These are phyloP conservation scores for Bubalus kerabau DNA, from an alignment of 2,113 vertebrate species.

Conservation along the genomic window DNA sequence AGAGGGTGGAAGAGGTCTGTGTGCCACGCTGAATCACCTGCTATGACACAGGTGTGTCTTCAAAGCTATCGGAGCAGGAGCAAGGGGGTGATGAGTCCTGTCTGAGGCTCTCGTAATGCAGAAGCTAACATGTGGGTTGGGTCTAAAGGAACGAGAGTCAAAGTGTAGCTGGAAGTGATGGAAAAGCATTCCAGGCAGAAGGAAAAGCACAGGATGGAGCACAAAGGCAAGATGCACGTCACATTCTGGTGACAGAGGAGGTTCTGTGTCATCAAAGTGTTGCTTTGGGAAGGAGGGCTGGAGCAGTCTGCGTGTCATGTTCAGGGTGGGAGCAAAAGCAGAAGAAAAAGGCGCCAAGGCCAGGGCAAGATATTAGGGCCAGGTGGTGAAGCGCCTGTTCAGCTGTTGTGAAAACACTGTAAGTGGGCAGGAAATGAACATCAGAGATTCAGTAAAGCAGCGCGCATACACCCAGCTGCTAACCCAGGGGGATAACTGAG, in stretches of 20 bases:
- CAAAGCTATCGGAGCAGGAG: background rate
- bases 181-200: background rate
- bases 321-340: background rate
- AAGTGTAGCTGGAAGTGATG: background rate
- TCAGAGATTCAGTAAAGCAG: background rate
- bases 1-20: background rate
- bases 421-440: conserved; percentile 29
- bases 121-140: background rate
- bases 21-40: background rate
- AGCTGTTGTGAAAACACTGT: background rate
- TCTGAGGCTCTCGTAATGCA: background rate
- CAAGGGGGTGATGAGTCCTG: background rate
- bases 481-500: background rate
- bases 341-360: background rate
- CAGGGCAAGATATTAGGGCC: background rate
- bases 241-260: background rate
- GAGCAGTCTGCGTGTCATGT: background rate
- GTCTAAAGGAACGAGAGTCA: background rate
- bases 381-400: background rate
- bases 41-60: background rate
- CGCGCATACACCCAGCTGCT: background rate
- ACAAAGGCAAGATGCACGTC: background rate
- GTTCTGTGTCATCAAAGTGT: background rate
- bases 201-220: background rate
- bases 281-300: background rate